Base-by-base conservation (phyloP, 2,797 vertebrate genomes). In the Lates japonicus region DNA sequence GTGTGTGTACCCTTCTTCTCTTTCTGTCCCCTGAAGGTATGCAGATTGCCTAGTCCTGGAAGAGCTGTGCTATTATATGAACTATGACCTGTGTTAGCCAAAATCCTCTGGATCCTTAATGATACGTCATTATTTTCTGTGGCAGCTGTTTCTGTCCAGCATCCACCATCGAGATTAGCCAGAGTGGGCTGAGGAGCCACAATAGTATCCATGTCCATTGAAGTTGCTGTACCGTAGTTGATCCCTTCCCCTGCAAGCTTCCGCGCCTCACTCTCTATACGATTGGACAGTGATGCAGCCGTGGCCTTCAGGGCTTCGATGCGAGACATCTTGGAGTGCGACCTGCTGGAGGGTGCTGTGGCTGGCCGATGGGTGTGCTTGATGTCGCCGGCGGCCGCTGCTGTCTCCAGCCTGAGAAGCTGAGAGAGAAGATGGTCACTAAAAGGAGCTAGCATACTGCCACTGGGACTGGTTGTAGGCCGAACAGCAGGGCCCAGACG, bases 261-360 rank as follows among this genome's bases (percentile, higher is more conserved):
- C 60, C 96, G 96, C 9, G 98, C 97, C 91, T 99, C 97, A 2
- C 85, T 97, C 93, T 98, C 98, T 83, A 99, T 97, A 42, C 97
- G 97, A 76, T 90, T 97, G 58, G 97, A 99, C 63, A 99, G 95
- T 22, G 97, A 98, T 42, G 96, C 96, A 20, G 98, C 98, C n/a
- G 96, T 98, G 70, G 98, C 97, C 91, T 98, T 99, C 78, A 99
- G 88, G 69, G 97, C 97, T 86, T 99, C 97, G 58, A 99, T 97
- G 5, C 97, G 96, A 80, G 96, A 96, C 80, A 96, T 86, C 92
- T 96, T 98, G 89, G 82, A 76, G 72, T 87, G 95, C 51, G 79
- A 65, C 86, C 90, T 95, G 81, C 91, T 95, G 1, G 92, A 92
- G 78, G 90, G 93, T 62, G 88, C 54, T 48, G 84, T 60, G 37